Evolutionary conservation across 2,113 vertebrate species (phyloP).

Genomic region (Ictalurus punctatus): DNA sequence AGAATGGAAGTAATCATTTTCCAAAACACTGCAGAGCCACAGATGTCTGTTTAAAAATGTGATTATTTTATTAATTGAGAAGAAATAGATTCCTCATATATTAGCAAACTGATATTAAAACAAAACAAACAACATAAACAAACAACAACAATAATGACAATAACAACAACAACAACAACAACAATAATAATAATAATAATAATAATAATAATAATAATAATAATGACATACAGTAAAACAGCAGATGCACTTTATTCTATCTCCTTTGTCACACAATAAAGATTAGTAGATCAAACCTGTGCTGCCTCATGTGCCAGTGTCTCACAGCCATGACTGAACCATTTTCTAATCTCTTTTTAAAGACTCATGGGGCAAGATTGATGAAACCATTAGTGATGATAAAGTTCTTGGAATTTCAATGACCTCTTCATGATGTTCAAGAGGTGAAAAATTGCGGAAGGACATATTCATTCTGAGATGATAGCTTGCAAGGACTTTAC

Average conservation of each 20-base stretch:
- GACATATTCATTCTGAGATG: constrained; percentile 4
- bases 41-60: not conserved
- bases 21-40: not conserved
- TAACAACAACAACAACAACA: not conserved
- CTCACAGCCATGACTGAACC: constrained; percentile 2
- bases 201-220: constrained; percentile 7
- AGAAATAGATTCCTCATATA: not conserved
- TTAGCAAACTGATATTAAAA: not conserved
- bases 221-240: not conserved
- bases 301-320: not conserved
- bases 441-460: constrained; percentile 13
- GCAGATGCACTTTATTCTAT: not conserved
- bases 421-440: constrained; percentile 17
- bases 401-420: constrained; percentile 18
- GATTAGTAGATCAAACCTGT: not conserved
- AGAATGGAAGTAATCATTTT: not conserved
- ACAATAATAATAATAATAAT: not conserved
- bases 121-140: not conserved
- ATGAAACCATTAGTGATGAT: constrained; percentile 20
- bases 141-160: not conserved
- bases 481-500: not conserved
- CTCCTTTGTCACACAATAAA: not conserved
- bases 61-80: not conserved
- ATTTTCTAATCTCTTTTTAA: constrained; percentile 9
- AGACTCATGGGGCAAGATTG: not conserved